Percentiles rank a stretch among this genome's conserved stretches.
Evolutionary conservation across 53 echinoderm and acorn worm species (phyloP).

Genomic region (Arbacia lixula): DNA sequence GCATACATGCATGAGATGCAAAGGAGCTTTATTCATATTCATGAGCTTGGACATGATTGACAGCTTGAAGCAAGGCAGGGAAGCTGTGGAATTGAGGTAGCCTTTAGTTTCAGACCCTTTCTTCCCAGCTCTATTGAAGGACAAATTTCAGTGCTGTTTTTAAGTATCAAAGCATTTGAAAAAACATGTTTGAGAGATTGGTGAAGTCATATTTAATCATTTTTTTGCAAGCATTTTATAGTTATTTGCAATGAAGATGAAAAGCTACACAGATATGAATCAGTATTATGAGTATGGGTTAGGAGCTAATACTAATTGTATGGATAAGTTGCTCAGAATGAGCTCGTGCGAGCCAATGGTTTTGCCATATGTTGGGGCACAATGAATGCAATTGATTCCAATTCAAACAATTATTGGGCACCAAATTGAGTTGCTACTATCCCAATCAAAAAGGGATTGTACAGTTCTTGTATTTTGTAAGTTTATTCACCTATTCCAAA

Average conservation of each 20-base stretch:
- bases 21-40: conserved; percentile 26
- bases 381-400: conserved; percentile 54
- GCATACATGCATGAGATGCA: conserved; percentile 48
- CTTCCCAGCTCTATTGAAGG: too few relatives aligned
- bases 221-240: too few relatives aligned
- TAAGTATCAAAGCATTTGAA: too few relatives aligned
- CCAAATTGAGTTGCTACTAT: conserved; percentile 42
- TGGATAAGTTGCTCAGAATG: too few relatives aligned
- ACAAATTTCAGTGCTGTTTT: too few relatives aligned
- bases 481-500: conserved; percentile 22
- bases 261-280: too few relatives aligned
- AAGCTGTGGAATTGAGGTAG: conserved; percentile 11
- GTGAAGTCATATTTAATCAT: too few relatives aligned
- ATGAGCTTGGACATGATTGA: conserved; percentile 29
- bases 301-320: too few relatives aligned
- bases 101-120: conserved; percentile 6
- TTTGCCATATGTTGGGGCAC: conserved; percentile 35
- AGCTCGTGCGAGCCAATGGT: too few relatives aligned
- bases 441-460: conserved; percentile 46
- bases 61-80: neutral
- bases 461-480: neutral
- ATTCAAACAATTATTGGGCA: conserved; percentile 15
- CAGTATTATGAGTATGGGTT: too few relatives aligned
- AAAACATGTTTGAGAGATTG: too few relatives aligned
- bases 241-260: too few relatives aligned